Evolutionary conservation across 1,140 invertebrate genomes (phyloP), one percentile per base, ranked within the genome.

Genomic region (Aphelenchoides fujianensis): DNA sequence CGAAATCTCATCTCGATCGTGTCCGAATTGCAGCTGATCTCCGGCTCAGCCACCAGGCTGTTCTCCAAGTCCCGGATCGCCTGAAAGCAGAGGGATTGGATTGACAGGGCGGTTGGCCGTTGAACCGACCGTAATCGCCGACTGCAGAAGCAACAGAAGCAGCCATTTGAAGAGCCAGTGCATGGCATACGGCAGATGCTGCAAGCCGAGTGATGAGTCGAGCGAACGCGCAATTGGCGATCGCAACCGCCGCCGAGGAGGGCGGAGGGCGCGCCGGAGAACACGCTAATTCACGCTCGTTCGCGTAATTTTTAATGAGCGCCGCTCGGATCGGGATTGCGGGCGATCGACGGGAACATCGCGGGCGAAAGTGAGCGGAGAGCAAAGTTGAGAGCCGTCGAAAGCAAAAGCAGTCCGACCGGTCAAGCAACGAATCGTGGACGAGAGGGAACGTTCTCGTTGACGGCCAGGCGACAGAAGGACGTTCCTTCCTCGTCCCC

Each of bases 1-100:
- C 72, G 61, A 70, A 83, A 83, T 55, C 77, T 68, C 78, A 83
- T 82, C 68, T 83, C 82, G 31, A 83, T 84, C 2, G 82, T 83
- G 37, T 83, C 80, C 9, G 82, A 48, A 54, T 83, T 78, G 69
- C 82, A 83, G 27, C 64, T 62, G 62, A 83, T 84, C 34, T 81
- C 77, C 2, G 82, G 82, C 32, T 66, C 68, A 23, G 76, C 77
- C 1, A 84, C 63, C 19, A 83, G 64, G 16, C 71, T 69, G 71
- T 83, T 82, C 48, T 84, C 80, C 23, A 78, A 32, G 48, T 78
- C 76, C 12, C 12, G 28, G 28, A 66, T 32, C 36, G 63, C 63
- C 63, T 66, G 30, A 66, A 66, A 31, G 31, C n/a, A n/a, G n/a
- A n/a, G n/a, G n/a, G n/a, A n/a, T n/a, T 48, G 41, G 23, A 12